Evolutionary conservation across 2,113 vertebrate species (phyloP), one percentile per base, ranked within the genome.

Genomic region (Mustelus asterias): DNA sequence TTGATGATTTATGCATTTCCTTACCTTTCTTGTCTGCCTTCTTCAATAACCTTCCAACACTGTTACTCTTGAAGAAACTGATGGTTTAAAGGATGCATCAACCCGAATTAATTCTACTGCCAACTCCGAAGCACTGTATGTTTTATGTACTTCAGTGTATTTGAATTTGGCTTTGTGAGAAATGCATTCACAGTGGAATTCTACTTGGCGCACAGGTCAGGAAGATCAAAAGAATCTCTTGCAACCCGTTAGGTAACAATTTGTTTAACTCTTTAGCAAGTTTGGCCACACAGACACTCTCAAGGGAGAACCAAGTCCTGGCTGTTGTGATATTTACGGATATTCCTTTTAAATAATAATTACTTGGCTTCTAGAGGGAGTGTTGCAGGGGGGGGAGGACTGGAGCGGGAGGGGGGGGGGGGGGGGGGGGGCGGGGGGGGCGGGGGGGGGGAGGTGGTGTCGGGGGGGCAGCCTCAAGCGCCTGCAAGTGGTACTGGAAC

Each of bases 21-120:
- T 93, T 41, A 93, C 29, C 89, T 93, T 63, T 93, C 89, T 93
- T 93, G 89, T 65, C 89, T 37, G 1, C 60, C 7, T 93, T 93
- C n/a, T 65, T 93, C 89, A 93, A 22, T 93, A 93, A 92, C 60
- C 89, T 67, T 65, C 22, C 60, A 2, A 65, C n/a, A 65, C 11
- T 65, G 60, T 93, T 93, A n/a, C 16, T 93, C 63, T 37, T 41
- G 16, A 6, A 93, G 80, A 6, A 93, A 93, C 16, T 37, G 65
- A 93, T 65, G n/a, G 33, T 22, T 65, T 92, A 63, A 63, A 20
- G n/a, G 89, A 3, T 37, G 89, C 89, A 37, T 65, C 89, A 93
- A 22, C 60, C 89, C 72, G 1, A 65, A 93, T 67, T 93, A 65
- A 37, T 92, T 92, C 60, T n/a, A 65, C 65, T 65, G 89, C 60